Base-by-base conservation (phyloP, 2,113 vertebrate species). In the Crotalus horridus region DNA sequence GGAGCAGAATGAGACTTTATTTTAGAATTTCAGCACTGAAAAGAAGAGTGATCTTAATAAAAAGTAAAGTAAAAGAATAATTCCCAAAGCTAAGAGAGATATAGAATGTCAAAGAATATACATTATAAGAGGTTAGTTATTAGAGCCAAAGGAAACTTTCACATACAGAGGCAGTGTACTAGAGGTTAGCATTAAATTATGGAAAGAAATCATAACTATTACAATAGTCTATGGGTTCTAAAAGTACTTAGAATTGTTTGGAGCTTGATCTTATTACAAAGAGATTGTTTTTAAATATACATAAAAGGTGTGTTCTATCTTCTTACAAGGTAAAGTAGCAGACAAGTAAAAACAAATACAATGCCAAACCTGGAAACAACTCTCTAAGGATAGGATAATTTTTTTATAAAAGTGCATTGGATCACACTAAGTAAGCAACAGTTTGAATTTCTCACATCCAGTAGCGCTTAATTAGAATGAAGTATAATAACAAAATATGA, bases 21-120 rank as follows among this genome's bases (percentile, higher is more conserved):
- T 51, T 87, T 69, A 43, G 92, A 97, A 87, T 58, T 92, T 93
- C 64, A 95, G 91, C 58, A 90, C 94, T 95, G 94, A 0, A 91
- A 93, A 95, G 95, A 95, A 96, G 96, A 12, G 8, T 1, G 91
- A 92, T 92, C 90, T 94, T 95, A 26, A 96, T 96, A 24, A 39
- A 88, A 56, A 29, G 96, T 96, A 58, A 39, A 88, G 33, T 93
- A 95, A 94, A 95, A 97, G 95, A 91, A 90, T 91, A 90, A 91
- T 91, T 95, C 58, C 54, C 88, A 56, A 21, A 90, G 92, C 89
- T 92, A 89, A 91, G 85, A 33, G 85, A 93, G 39, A 26, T 9
- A 15, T 24, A 43, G 88, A 92, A 21, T 90, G n/a, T 61, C 93
- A 24, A 87, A 46, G 55, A 12, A 7, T 61, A 9, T 1, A 55